Conservation (phyloP, 2,113 vertebrate genomes). For the Copsychus sechellarum region DNA sequence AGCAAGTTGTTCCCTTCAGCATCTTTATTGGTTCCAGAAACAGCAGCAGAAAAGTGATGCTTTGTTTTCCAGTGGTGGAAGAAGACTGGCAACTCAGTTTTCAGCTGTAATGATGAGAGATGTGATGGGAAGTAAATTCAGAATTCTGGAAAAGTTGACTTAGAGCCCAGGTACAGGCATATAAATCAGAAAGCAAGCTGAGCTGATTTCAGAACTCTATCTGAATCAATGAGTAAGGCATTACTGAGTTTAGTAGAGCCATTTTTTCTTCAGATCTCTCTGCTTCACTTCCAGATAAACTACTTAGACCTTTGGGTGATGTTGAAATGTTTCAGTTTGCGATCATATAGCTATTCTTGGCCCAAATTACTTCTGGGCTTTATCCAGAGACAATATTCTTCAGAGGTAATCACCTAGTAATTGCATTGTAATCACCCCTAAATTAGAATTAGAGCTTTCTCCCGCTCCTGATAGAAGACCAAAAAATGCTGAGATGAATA, state of each 20-base stretch:
- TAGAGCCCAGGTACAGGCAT: neutral
- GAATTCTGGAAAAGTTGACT: neutral
- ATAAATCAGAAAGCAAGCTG: neutral
- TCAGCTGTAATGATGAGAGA: neutral
- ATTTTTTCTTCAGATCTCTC: neutral
- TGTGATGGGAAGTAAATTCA: neutral
- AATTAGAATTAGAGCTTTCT: neutral
- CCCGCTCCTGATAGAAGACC: neutral
- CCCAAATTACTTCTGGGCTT: neutral
- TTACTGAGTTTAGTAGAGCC: neutral
- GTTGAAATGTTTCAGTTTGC: neutral
- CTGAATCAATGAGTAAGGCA: neutral
- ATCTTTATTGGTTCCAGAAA: constrained; percentile 6
- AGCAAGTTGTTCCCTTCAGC: neutral
- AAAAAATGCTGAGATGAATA: neutral
- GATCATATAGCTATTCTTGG: neutral
- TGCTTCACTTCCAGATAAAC: neutral
- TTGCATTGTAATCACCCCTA: neutral
- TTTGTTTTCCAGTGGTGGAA: neutral
- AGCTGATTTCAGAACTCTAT: neutral
- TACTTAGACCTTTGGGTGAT: neutral
- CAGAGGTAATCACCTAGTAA: too few relatives aligned
- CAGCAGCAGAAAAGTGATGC: neutral
- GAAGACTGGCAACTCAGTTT: neutral
- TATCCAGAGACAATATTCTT: neutral